phyloP scores from a whole-genome alignment of 2,888 invertebrate genomes.

The Microdon myrmicae region DNA sequence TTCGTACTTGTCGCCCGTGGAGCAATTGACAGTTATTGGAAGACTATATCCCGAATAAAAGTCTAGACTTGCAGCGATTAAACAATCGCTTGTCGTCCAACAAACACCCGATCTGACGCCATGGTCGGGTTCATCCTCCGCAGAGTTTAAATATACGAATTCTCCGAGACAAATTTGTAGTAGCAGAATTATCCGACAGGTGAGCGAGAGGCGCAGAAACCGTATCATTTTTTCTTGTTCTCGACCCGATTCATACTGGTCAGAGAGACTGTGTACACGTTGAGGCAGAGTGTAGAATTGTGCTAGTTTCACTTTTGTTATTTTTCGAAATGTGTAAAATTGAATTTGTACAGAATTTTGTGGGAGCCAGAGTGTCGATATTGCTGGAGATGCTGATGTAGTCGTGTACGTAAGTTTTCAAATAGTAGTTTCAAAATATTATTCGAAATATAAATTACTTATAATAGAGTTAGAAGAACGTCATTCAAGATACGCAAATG shows the following conservation, averaged over 20 bases:
- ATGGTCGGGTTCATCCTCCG: too few species aligned
- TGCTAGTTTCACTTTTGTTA: too few species aligned
- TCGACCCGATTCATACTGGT: constrained; percentile 43
- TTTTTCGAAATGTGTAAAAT: constrained; percentile 31
- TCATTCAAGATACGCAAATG: too few species aligned
- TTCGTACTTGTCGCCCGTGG: constrained; percentile 15
- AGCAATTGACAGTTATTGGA: constrained; percentile 40
- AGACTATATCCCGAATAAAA: constrained; percentile 28
- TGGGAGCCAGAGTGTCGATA: constrained; percentile 28
- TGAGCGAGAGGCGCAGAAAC: constrained; percentile 12
- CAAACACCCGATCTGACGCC: constrained; percentile 19
- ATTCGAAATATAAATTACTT: too few species aligned
- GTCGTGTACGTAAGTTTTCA: constrained; percentile 3
- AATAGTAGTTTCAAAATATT: too few species aligned
- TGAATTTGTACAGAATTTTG: constrained; percentile 31
- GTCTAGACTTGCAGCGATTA: constrained; percentile 34
- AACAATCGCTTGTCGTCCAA: constrained; percentile 39
- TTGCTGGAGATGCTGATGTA: constrained; percentile 5
- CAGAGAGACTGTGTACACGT: constrained; percentile 24
- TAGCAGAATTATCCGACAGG: too few species aligned
- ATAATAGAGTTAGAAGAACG: too few species aligned
- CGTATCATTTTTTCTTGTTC: constrained; percentile 39
- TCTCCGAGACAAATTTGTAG: too few species aligned
- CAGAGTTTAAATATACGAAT: too few species aligned
- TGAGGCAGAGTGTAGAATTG: constrained; percentile 27